These are phyloP conservation scores for Aramus guarauna DNA, from an alignment of 2,113 vertebrate genomes.

Conservation along the genomic window DNA sequence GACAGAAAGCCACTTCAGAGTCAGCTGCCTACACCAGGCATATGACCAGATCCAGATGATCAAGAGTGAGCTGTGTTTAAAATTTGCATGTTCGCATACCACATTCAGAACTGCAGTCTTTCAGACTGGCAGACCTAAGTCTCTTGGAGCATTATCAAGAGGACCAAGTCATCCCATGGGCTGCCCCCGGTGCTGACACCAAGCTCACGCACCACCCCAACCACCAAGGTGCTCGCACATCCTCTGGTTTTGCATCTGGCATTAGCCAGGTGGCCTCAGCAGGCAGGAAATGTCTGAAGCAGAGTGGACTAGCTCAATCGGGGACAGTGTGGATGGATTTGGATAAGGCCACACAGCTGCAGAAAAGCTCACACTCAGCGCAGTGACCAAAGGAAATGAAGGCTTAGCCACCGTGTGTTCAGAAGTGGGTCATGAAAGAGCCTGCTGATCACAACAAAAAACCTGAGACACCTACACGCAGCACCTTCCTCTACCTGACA, in stretches of 20 bases:
- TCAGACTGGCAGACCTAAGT: not conserved
- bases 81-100: rapidly evolving
- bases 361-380: not conserved
- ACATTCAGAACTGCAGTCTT: not conserved
- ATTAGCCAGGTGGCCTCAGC: not conserved
- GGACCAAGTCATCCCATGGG: rapidly evolving
- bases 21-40: not conserved
- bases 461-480: not conserved
- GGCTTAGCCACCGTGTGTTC: not conserved
- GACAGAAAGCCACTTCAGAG: not conserved
- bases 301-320: not conserved
- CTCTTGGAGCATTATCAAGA: not conserved
- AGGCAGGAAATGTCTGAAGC: not conserved
- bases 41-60: not conserved
- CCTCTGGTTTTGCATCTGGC: not conserved
- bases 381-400: not conserved
- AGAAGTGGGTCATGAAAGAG: not conserved
- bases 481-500: not conserved
- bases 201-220: not conserved
- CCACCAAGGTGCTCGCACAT: rapidly evolving
- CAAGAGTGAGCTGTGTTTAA: not conserved
- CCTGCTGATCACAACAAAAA: not conserved
- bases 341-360: not conserved
- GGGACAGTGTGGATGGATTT: not conserved
- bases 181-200: not conserved